Conservation (phyloP, 2,113 vertebrate genomes). For the Aspiorhynchus laticeps region DNA sequence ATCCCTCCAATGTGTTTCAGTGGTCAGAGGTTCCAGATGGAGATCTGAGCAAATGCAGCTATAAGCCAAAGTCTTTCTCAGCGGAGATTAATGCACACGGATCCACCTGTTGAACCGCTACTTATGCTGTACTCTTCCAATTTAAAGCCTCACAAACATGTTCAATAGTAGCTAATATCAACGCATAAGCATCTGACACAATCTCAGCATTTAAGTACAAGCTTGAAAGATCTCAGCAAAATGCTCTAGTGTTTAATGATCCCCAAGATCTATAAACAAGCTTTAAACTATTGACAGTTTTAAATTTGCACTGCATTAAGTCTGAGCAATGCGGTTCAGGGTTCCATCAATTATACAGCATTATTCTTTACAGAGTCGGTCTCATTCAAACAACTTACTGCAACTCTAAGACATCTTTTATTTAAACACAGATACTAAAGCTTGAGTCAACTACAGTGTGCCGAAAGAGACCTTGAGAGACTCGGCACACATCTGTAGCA, state of each 20-base stretch:
- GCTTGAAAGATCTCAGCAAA: not conserved
- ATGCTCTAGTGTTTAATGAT: conserved; percentile 19
- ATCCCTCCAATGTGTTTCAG: not conserved
- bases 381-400: not conserved
- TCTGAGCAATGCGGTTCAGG: not conserved
- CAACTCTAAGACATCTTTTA: conserved; percentile 21
- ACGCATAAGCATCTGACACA: not conserved
- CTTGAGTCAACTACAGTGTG: not conserved
- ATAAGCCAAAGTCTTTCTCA: not conserved
- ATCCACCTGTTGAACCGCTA: not conserved
- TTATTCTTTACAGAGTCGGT: not conserved
- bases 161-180: not conserved
- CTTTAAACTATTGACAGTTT: conserved; percentile 26
- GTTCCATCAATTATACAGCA: not conserved
- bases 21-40: conserved; percentile 9
- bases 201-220: conserved; percentile 3
- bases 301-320: conserved; percentile 9
- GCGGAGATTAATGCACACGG: conserved; percentile 10
- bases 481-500: not conserved
- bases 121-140: not conserved
- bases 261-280: not conserved
- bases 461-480: not conserved
- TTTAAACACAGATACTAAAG: not conserved
- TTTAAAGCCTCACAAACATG: conserved; percentile 8
- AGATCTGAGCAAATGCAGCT: not conserved